Percentiles rank a stretch among this genome's conserved stretches.
Conservation (phyloP, 2,113 vertebrate genomes). For the Aleadryas rufinucha region DNA sequence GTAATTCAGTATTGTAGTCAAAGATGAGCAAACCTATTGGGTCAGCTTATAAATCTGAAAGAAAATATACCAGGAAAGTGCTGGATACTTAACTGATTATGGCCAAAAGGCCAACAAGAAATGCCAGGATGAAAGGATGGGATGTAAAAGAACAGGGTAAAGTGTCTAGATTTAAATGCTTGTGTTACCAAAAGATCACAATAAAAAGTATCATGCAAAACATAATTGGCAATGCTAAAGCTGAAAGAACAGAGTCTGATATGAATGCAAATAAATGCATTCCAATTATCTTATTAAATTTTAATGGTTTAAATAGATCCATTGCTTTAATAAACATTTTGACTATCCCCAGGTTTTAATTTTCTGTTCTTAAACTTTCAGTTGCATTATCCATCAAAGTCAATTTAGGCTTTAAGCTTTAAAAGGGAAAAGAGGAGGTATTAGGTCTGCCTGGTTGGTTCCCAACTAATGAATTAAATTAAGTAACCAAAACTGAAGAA, state of each 20-base stretch:
- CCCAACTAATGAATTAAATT: background rate
- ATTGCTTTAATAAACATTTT: constrained; percentile 32
- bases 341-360: background rate
- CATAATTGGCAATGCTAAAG: background rate
- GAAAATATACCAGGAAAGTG: background rate
- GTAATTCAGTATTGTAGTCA: background rate
- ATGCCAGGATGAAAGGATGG: background rate
- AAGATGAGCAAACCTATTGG: background rate
- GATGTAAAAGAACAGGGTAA: background rate
- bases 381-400: background rate
- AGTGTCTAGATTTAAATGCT: background rate
- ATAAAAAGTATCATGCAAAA: background rate
- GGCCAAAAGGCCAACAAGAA: background rate
- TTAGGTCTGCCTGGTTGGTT: background rate
- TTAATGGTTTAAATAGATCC: background rate
- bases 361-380: background rate
- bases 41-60: background rate
- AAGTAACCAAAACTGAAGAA: background rate
- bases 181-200: background rate
- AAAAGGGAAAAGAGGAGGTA: background rate
- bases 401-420: background rate
- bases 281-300: background rate
- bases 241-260: background rate
- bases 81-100: background rate
- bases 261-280: background rate